phyloP scores from a whole-genome alignment of 2,797 vertebrate species.

The Onychomys torridus region DNA sequence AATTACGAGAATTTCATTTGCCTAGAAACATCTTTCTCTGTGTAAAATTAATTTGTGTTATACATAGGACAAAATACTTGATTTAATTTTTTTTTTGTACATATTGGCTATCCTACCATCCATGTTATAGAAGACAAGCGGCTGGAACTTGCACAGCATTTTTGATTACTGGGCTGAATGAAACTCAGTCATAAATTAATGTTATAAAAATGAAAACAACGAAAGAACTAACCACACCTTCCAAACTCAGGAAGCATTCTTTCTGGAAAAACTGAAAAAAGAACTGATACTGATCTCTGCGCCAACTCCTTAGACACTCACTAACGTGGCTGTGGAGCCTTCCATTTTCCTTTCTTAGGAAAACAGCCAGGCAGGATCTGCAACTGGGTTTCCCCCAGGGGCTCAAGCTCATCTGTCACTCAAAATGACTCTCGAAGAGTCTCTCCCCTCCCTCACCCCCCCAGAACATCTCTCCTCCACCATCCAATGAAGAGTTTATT shows the following conservation, averaged over 20 bases:
- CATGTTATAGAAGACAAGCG: slow-evolving; percentile 91
- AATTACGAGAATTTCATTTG: slow-evolving; percentile 96
- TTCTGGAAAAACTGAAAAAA: slow-evolving; percentile 71
- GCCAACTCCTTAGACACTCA: slow-evolving; percentile 48
- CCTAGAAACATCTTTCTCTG: slow-evolving; percentile 96
- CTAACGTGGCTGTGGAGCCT: slow-evolving; percentile 60
- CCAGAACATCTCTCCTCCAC: neutral
- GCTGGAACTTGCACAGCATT: slow-evolving; percentile 88
- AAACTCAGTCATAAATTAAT: slow-evolving; percentile 95
- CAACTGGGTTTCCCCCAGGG: slow-evolving; percentile 66
- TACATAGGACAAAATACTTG: slow-evolving; percentile 97
- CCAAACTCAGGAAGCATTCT: slow-evolving; percentile 71
- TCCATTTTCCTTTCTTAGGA: slow-evolving; percentile 42
- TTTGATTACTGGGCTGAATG: slow-evolving; percentile 92
- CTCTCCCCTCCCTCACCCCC: neutral
- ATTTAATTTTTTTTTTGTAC: slow-evolving; percentile 91
- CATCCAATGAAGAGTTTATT: neutral
- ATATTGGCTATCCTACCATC: slow-evolving; percentile 92
- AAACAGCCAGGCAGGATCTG: slow-evolving; percentile 60
- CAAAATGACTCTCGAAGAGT: slow-evolving; percentile 31
- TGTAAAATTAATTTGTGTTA: slow-evolving; percentile 98
- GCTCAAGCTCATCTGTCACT: slow-evolving; percentile 61
- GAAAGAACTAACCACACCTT: slow-evolving; percentile 85
- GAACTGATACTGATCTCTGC: slow-evolving; percentile 2
- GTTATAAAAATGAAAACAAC: slow-evolving; percentile 85